phyloP scores from a whole-genome alignment of 1,140 invertebrate genomes.

The Leptinotarsa texana region DNA sequence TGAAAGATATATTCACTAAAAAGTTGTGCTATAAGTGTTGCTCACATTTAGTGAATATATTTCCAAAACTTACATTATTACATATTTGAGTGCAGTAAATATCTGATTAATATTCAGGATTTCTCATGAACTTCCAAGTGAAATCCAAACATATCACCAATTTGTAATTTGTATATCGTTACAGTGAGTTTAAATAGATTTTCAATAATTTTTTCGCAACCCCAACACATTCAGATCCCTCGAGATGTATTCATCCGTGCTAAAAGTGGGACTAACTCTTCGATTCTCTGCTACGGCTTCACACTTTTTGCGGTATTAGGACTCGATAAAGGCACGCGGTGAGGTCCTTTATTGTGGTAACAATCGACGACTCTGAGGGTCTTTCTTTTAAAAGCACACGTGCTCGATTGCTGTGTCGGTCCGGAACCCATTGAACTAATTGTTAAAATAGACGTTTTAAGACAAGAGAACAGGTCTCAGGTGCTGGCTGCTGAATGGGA shows the following conservation, averaged over 20 bases:
- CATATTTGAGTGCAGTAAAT: no score
- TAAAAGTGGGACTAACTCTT: conserved; percentile 15
- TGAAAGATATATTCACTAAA: no score
- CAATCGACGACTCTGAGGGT: conserved; percentile 20
- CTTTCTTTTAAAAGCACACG: conserved; percentile 24
- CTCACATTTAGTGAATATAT: no score
- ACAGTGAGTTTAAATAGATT: no score
- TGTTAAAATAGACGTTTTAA: conserved; percentile 24
- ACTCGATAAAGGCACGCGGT: conserved; percentile 15
- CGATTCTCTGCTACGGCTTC: background rate
- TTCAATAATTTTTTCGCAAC: no score
- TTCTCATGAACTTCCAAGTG: no score
- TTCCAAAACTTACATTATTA: no score
- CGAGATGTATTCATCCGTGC: background rate
- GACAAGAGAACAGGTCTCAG: conserved; percentile 20
- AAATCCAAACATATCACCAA: no score
- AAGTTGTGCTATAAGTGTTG: no score
- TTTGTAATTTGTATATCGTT: no score
- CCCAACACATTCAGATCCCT: background rate
- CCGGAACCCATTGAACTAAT: conserved; percentile 21
- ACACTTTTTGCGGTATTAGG: conserved; percentile 18
- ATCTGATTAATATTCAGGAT: no score
- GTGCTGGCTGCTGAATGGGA: conserved; percentile 4
- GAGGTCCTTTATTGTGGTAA: conserved; percentile 13
- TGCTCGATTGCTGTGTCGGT: conserved; percentile 22